Evolutionary conservation across 2,113 vertebrate genomes (phyloP).

Genomic region (Gambusia affinis): DNA sequence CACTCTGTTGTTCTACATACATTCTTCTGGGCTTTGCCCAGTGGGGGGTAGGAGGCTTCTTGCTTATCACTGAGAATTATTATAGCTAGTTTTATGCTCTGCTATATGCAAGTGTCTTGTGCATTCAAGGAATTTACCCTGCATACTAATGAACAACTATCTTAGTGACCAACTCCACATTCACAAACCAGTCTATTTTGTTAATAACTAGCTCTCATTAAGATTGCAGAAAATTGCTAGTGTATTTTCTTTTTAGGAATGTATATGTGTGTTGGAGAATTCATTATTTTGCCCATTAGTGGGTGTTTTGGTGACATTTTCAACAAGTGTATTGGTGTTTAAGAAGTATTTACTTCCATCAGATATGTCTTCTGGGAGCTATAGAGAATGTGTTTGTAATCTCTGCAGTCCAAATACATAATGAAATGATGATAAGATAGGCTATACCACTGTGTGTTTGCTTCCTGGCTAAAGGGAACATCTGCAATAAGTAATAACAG

Average conservation of each 20-base stretch:
- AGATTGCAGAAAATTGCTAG: constrained; percentile 35
- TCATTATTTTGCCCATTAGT: background rate
- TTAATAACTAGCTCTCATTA: constrained; percentile 43
- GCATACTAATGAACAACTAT: constrained; percentile 19
- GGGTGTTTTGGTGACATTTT: constrained; percentile 5
- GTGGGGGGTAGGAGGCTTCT: background rate
- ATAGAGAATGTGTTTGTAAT: constrained; percentile 61
- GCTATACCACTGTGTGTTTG: constrained; percentile 60
- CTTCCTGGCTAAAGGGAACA: constrained; percentile 60
- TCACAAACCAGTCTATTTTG: constrained; percentile 20
- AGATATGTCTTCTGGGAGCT: constrained; percentile 54
- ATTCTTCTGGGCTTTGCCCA: background rate
- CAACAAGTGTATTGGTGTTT: constrained; percentile 38
- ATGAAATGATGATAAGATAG: constrained; percentile 71
- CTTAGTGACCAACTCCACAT: constrained; percentile 26
- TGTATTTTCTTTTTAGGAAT: constrained; percentile 10
- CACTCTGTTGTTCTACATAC: background rate
- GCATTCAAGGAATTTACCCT: constrained; percentile 9
- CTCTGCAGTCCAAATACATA: constrained; percentile 67
- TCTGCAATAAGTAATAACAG: constrained; percentile 63
- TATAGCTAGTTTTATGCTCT: background rate
- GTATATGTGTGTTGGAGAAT: background rate
- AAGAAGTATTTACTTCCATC: constrained; percentile 53
- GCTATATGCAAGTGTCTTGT: background rate
- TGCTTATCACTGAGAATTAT: background rate